A percentile compares a stretch with the other conserved stretches of the same genome.
Evolutionary conservation across 1,140 invertebrate genomes (phyloP).

Genomic region (Bombus confusus): DNA sequence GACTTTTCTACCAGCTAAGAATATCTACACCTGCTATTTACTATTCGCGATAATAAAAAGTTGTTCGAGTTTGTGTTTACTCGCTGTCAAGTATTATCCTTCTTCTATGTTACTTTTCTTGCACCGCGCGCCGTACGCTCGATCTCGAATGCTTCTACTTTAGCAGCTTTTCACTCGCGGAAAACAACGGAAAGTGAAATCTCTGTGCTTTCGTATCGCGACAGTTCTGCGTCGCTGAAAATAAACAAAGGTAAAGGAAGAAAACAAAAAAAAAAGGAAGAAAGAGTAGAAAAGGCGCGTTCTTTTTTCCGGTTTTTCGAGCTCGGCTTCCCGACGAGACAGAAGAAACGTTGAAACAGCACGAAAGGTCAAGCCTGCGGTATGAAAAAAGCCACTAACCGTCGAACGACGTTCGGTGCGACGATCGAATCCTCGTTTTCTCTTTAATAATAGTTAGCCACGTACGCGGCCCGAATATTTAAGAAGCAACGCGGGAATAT

Average conservation of each 20-base stretch:
- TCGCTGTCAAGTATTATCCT: neutral
- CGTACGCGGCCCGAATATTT: conserved; percentile 36
- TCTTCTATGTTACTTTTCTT: neutral
- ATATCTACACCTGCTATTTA: too few relatives aligned
- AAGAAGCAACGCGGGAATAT: neutral
- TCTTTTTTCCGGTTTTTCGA: neutral
- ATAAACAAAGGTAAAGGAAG: neutral
- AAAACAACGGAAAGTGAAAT: neutral
- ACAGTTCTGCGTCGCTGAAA: too few relatives aligned
- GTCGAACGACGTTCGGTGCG: neutral
- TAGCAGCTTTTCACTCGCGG: too few relatives aligned
- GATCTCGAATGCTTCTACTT: neutral
- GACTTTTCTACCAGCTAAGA: too few relatives aligned
- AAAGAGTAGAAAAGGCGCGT: neutral
- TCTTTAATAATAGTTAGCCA: conserved; percentile 34
- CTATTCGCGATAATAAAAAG: too few relatives aligned
- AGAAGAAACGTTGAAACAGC: neutral
- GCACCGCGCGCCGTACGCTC: too few relatives aligned
- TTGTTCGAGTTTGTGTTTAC: neutral
- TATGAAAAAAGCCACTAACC: neutral
- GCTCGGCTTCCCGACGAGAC: neutral
- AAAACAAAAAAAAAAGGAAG: too few relatives aligned
- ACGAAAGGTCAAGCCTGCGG: neutral
- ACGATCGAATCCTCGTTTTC: conserved; percentile 19
- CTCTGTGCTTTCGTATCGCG: neutral